Base-by-base conservation (phyloP, 2,113 vertebrate genomes). In the Passerina amoena region DNA sequence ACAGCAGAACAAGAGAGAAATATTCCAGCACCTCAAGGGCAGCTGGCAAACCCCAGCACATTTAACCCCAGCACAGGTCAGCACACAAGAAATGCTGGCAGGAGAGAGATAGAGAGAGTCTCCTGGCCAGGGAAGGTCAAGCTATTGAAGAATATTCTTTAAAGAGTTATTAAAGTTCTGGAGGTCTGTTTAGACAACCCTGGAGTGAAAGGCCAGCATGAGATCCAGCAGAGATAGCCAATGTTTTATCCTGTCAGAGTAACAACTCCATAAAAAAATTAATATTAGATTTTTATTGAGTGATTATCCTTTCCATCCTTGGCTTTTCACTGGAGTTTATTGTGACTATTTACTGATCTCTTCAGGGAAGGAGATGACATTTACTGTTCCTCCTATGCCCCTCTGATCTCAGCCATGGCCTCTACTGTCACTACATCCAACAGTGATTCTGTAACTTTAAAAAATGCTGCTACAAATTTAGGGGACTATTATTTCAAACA, bases 321-420 rank as follows among this genome's bases (percentile, higher is more conserved):
- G 50, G 57, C 68, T 88, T 80, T 90, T 54, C 87, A 60, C 27
- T 54, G 47, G 50, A 90, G 85, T 86, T 85, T 90, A 82, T 65
- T 38, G 65, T 1, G 13, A 61, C 82, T 95, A 73, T 90, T 94
- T 96, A 90, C 92, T 80, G 63, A 95, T 85, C 66, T 93, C 82
- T 94, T 80, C 50, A 27, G 63, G 84, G 66, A 82, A 91, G 91
- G 27, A 72, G 51, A 66, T 96, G 94, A 90, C 92, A 96, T 92
- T 96, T 85, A 82, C 70, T 66, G 73, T 53, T 91, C 54, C 23
- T 37, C 50, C 25, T 61, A 5, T 42, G 54, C 48, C 70, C 65
- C 73, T 86, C 63, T 85, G 87, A 82, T 82, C 84, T 91, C 87
- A 79, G 5, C 20, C 0, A 3, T 88, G 50, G 50, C 47, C 44